phyloP scores from a whole-genome alignment of 2,797 vertebrate genomes.

The Vespertilio murinus region DNA sequence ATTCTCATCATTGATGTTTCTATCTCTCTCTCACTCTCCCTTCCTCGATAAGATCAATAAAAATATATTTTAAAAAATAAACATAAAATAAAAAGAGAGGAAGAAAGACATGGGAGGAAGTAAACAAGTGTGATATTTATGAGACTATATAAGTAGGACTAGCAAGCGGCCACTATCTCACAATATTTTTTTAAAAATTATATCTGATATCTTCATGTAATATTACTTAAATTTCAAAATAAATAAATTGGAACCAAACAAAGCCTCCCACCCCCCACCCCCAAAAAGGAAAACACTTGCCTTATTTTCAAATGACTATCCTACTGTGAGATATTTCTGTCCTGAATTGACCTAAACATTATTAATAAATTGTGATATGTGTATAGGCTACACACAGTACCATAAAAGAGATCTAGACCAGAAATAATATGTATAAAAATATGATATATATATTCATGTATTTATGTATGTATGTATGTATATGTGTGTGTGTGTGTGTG shows the following conservation, averaged over 20 bases:
- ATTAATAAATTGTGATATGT: neutral
- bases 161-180: neutral
- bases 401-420: neutral
- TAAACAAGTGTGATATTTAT: neutral
- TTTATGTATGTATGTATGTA: neutral
- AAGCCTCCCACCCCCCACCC: neutral
- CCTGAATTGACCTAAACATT: neutral
- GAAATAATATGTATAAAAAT: neutral
- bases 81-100: neutral
- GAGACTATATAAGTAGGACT: neutral
- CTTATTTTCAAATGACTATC: neutral
- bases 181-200: neutral
- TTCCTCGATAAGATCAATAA: no score
- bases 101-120: neutral
- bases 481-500: no score
- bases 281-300: neutral
- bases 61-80: no score
- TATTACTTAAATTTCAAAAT: neutral
- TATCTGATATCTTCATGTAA: neutral
- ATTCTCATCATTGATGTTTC: no score
- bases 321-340: neutral
- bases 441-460: neutral
- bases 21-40: no score
- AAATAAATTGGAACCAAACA: neutral
- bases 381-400: neutral